Percentiles rank a stretch among this genome's conserved stretches.
These are phyloP conservation scores for Odontamblyopus rebecca DNA, from an alignment of 2,797 vertebrate genomes.

Conservation along the genomic window DNA sequence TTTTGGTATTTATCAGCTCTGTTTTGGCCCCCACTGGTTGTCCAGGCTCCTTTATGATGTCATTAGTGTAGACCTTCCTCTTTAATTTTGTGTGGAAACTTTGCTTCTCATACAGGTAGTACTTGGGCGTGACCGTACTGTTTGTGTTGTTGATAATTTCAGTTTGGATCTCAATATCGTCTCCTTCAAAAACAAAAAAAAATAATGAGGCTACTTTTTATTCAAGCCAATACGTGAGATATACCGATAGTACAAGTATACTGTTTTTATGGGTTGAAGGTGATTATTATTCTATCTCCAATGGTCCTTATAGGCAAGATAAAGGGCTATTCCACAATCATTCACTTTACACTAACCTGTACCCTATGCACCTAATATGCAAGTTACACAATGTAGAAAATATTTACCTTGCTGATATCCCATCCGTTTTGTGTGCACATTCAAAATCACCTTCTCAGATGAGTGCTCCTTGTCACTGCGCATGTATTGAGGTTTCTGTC, in stretches of 20 bases:
- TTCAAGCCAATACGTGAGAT: neutral
- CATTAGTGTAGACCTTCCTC: constrained; percentile 12
- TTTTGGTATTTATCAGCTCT: neutral
- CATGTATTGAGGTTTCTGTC: neutral
- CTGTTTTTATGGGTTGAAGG: no score
- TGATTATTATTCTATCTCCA: no score
- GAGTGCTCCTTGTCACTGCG: neutral
- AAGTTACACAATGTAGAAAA: no score
- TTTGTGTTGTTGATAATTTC: constrained; percentile 7
- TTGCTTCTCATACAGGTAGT: constrained; percentile 8
- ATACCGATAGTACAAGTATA: neutral
- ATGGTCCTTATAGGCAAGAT: no score
- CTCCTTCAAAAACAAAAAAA: neutral
- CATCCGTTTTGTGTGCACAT: neutral
- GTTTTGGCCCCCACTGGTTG: neutral
- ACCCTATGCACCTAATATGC: no score
- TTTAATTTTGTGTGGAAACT: neutral
- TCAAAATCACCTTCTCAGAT: neutral
- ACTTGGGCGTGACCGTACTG: neutral
- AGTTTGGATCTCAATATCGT: constrained; percentile 5
- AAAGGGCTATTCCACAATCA: no score
- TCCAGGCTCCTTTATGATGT: neutral
- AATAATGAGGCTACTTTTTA: neutral
- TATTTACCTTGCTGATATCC: neutral
- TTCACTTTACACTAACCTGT: no score